Base-by-base conservation (phyloP, 30 jellyfish, hydroid and myxozoan species). In the Hydractinia symbiolongicarpus region DNA sequence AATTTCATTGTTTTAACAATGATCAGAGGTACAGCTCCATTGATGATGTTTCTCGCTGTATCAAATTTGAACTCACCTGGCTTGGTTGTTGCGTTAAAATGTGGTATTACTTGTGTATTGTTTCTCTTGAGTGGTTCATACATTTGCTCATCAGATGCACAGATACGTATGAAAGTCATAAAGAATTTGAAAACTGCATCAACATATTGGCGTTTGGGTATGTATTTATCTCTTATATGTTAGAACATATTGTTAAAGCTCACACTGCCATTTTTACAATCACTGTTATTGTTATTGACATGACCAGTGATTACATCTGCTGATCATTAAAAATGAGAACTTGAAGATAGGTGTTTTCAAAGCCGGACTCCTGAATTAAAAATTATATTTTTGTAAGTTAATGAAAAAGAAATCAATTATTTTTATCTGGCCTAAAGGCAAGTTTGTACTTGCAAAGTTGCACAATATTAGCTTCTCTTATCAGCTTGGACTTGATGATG, bases 1-100 rank as follows among this genome's bases (percentile, higher is more conserved):
- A 53, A 75, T 17, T 83, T 88, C 81, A 7, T 69, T 7, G 20
- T 77, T 6, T 79, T 88, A 76, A 87, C 96, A 5, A 51, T 83
- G 19, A 78, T 88, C 51, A 60, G 96, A 19, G 96, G 96, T 7
- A 82, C 90, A 16, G 83, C 96, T 55, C 96, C 96, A 19, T 75
- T 88, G 50, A 88, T 88, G 96, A 79, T 86, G 67, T 83, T 67
- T 44, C 71, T 82, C 20, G 96, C 96, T 7, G 89, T 88, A 4
- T 55, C 86, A 21, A 64, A 68, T 20, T 84, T 82, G 51, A 74
- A 83, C 50, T 77, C 96, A 8, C 66, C 96, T 6, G 86, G 96
- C 17, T 60, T 83, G 8, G 96, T 88, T 5, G 94, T 88, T 13
- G 83, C 89, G 8, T 54, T 72, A 68, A 88, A 88, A 75, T 80